Base-by-base conservation (phyloP, 2,113 vertebrate species). In the Poeciliopsis occidentalis region DNA sequence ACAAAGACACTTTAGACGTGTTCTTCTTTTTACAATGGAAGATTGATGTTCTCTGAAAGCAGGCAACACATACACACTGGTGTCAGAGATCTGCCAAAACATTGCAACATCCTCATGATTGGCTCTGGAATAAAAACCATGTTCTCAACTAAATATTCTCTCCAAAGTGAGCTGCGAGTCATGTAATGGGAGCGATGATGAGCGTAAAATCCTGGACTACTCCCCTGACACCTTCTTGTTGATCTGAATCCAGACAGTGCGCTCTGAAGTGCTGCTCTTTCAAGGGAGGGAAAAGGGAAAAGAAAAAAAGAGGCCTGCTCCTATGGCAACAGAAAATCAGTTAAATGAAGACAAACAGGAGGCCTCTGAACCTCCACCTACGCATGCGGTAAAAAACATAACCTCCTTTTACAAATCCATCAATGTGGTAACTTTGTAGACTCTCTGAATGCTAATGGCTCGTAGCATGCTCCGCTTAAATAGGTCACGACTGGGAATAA, bases 311-410 rank as follows among this genome's bases (percentile, higher is more conserved):
- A 84, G 63, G 74, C 76, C 85, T 83, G 92, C 92, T 93, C 82
- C 93, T 91, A 93, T 93, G 91, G 92, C 91, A 94, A 94, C 91
- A 91, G 85, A 87, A 89, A 88, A 89, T 89, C 88, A 82, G 81
- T 92, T 92, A 91, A 93, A 92, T 92, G 89, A 93, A 93, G 90
- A 93, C 89, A 93, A 92, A 91, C 89, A 92, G 81, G 81, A 89
- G 89, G 86, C 86, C 89, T 94, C 88, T 93, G 86, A 94, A 93
- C 93, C 85, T 89, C 90, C 92, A 91, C 92, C 92, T 91, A 92
- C 92, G 76, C 88, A 2, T 34, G 39, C 84, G 67, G 87, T 78
- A 74, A 90, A 92, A 91, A 92, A 90, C 88, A 91, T 85, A 91
- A 88, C 81, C 89, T 88, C 88, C 73, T 90, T 90, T 90, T 88